A percentile compares a stretch with the other conserved stretches of the same genome.
Conservation (phyloP, 2,797 vertebrate genomes). For the Aldrovandia affinis region DNA sequence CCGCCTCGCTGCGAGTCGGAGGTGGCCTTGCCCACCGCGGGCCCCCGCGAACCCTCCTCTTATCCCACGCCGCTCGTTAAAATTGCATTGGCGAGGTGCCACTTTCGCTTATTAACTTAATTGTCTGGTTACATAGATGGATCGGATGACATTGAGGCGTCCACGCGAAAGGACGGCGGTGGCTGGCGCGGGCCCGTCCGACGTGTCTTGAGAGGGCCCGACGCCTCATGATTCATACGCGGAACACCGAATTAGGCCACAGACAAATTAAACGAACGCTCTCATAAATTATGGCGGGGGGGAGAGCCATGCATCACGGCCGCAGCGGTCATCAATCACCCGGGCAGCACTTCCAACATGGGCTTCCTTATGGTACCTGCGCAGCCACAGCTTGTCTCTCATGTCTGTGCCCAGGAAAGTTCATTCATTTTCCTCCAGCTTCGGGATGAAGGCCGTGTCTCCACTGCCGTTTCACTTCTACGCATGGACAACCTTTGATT, state of each 20-base stretch:
- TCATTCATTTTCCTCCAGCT: slow-evolving; percentile 37
- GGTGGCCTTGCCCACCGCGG: slow-evolving; percentile 56
- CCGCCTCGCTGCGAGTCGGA: slow-evolving; percentile 49
- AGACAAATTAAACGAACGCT: slow-evolving; percentile 69
- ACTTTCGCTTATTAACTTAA: slow-evolving; percentile 76
- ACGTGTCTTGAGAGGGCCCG: slow-evolving; percentile 41
- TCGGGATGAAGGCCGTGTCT: slow-evolving; percentile 40
- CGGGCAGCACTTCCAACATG: slow-evolving; percentile 44
- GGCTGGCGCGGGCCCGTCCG: slow-evolving; percentile 35
- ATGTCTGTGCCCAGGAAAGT: slow-evolving; percentile 18
- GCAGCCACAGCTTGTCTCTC: slow-evolving; percentile 47
- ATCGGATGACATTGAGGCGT: slow-evolving; percentile 70
- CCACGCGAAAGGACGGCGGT: slow-evolving; percentile 58
- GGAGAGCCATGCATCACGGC: slow-evolving; percentile 62
- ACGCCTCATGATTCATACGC: slow-evolving; percentile 60
- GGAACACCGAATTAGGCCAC: slow-evolving; percentile 64
- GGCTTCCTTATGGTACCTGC: slow-evolving; percentile 42
- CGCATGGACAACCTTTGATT: background rate
- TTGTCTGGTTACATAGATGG: slow-evolving; percentile 73
- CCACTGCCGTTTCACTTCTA: slow-evolving; percentile 17
- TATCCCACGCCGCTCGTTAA: slow-evolving; percentile 71
- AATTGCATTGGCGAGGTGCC: slow-evolving; percentile 69
- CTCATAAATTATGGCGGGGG: slow-evolving; percentile 69
- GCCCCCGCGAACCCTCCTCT: slow-evolving; percentile 54
- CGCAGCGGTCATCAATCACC: slow-evolving; percentile 69